Base-by-base conservation (phyloP, 2,113 vertebrate genomes). In the Haemorhous mexicanus region DNA sequence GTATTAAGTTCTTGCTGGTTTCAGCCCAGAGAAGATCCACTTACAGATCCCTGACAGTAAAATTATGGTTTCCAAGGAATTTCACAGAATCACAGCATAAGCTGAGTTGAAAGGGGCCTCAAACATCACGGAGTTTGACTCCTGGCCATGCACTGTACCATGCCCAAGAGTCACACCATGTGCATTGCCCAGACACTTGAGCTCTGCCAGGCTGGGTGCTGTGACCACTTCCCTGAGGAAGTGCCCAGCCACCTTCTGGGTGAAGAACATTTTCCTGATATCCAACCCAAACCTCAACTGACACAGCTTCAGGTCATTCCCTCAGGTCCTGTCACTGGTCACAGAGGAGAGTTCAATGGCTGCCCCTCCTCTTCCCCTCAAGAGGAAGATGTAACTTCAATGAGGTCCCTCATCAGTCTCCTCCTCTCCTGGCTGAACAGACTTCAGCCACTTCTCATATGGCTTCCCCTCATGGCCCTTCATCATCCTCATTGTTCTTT, bases 211-310 rank as follows among this genome's bases (percentile, higher is more conserved):
- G 18, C 47, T 43, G 23, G 27, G 17, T n/a, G 19, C 28, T 46
- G 28, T 39, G 39, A 30, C 6, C 11, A 4, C 33, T 62, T 19
- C 47, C 19, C 33, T n/a, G 39, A 16, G 28, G 28, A n/a, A 46
- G 33, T 7, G 16, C 10, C 39, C 7, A 13, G 3, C 0, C 47
- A 46, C 7, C 6, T 2, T 16, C 33, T 53, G 4, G 1, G 23
- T 2, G 3, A 78, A 53, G 10, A 28, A 6, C 4, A 2, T 23
- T 52, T 28, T 39, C 5, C 39, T 46, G 6, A 53, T 22, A 23
- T 19, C 18, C 55, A 78, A 2, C 8, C 15, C 6, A 61, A 61
- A 28, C 6, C 9, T 61, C 18, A 7, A 13, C 55, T 52, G 39
- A 46, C 22, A 52, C 14, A 61, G 0, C 3, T 33, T 53, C 73